Evolutionary conservation across 2,888 invertebrate species (phyloP).

Genomic region (Lithosia quadra): DNA sequence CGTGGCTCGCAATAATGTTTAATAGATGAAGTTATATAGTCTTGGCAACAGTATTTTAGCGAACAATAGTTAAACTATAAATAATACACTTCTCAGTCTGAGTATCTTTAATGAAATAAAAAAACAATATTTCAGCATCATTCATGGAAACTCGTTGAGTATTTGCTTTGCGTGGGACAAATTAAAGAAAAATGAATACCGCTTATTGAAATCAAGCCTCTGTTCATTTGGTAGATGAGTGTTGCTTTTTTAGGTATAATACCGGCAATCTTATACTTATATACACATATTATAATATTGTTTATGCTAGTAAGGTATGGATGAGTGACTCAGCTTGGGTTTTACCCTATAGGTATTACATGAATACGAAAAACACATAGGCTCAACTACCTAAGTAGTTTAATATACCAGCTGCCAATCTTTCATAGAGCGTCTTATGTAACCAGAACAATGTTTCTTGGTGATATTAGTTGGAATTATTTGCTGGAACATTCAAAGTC

Average conservation of each 20-base stretch:
- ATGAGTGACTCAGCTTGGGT: background rate
- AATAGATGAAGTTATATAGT: constrained; percentile 40
- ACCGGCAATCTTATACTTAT: background rate
- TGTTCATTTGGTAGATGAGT: too few species aligned
- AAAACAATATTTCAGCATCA: too few species aligned
- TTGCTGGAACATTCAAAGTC: constrained; percentile 45
- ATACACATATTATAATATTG: background rate
- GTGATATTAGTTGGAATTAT: constrained; percentile 44
- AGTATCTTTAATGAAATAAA: too few species aligned
- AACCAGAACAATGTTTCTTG: constrained; percentile 29
- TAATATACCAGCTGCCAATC: background rate
- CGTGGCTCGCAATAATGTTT: constrained; percentile 30
- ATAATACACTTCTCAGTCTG: constrained; percentile 9
- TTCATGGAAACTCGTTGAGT: too few species aligned
- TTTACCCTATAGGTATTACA: background rate
- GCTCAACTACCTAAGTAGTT: background rate
- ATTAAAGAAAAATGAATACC: too few species aligned
- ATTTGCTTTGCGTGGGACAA: too few species aligned
- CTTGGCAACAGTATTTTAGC: constrained; percentile 27
- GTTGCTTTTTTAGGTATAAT: background rate
- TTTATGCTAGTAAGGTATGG: background rate
- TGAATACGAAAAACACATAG: background rate
- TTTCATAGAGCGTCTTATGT: background rate
- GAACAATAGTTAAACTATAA: constrained; percentile 26
- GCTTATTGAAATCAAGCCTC: too few species aligned